Evolutionary conservation across 2,797 vertebrate species (phyloP).

Genomic region (Pogoniulus pusillus): DNA sequence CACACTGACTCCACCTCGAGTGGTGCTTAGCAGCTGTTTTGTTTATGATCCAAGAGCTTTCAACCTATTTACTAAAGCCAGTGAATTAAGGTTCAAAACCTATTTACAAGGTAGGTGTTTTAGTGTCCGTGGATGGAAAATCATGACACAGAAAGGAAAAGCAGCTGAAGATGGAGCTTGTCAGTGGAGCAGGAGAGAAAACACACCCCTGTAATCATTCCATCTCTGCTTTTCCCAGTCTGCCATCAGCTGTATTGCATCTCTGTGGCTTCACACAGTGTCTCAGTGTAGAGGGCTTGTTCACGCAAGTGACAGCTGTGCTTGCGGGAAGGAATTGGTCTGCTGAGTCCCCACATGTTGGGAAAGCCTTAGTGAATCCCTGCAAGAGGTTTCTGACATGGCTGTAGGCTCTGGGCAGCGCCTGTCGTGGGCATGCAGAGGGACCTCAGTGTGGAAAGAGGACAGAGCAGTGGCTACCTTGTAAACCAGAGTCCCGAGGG

Average conservation of each 20-base stretch:
- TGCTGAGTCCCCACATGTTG: neutral
- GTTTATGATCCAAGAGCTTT: neutral
- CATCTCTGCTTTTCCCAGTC: neutral
- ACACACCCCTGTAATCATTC: neutral
- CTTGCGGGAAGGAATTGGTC: neutral
- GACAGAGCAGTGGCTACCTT: neutral
- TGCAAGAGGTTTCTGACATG: neutral
- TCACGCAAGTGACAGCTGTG: rapidly evolving
- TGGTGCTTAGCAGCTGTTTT: neutral
- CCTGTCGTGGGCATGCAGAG: rapidly evolving
- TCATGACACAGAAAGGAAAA: neutral
- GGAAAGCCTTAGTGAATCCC: too few species aligned
- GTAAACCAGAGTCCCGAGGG: neutral
- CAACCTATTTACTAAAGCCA: neutral
- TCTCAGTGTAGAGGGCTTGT: neutral
- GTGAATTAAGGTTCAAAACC: neutral
- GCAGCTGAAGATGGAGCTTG: neutral
- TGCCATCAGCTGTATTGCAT: neutral
- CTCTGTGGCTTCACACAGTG: neutral
- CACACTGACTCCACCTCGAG: neutral
- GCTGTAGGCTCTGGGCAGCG: rapidly evolving
- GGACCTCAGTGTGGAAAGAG: neutral
- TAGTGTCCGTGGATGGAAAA: neutral
- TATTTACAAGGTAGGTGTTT: neutral
- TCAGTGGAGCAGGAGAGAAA: neutral